Evolutionary conservation across 2,113 vertebrate species (phyloP), one percentile per base, ranked within the genome.

Genomic region (Coturnix japonica): DNA sequence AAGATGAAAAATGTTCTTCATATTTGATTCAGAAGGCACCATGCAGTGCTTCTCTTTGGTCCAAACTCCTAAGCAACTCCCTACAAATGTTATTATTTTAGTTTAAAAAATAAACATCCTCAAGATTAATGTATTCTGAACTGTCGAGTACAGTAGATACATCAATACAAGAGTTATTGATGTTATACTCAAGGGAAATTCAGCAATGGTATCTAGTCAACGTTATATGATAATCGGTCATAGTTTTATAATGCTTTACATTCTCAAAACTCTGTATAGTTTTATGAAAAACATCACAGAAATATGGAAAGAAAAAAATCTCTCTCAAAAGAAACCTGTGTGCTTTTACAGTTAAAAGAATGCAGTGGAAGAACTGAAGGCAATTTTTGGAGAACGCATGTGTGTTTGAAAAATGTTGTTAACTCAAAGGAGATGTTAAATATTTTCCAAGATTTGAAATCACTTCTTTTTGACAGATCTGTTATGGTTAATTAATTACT

Each of bases 401-500:
- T 2, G 1, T n/a, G 12, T 0, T 13, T 3, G 8, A 15, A 15
- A 35, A 26, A 64, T 41, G 44, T 66, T 95, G 78, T 89, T 95
- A 86, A 49, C 80, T 94, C 95, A 94, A 95, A 96, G 92, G 54
- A n/a, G 31, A 90, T 60, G 80, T 89, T 95, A 95, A 96, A 95
- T 93, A 95, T 95, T 96, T 97, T 95, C 94, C 93, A 91, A 96
- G 96, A 96, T 97, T 95, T 90, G 65, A 97, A 97, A 97, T 95
- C 93, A 87, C 79, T 97, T 97, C 97, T 44, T 49, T 98, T 89
- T 97, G 97, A 96, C 96, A 97, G 90, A 65, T 95, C 93, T 97
- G 93, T 96, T 97, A 94, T 97, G 88, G 91, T 77, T 98, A 98
- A 98, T 98, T 97, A 97, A 98, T 98, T 97, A 97, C 96, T 97